Conservation (phyloP, 2,888 invertebrate species). For the Orchestes rusci region DNA sequence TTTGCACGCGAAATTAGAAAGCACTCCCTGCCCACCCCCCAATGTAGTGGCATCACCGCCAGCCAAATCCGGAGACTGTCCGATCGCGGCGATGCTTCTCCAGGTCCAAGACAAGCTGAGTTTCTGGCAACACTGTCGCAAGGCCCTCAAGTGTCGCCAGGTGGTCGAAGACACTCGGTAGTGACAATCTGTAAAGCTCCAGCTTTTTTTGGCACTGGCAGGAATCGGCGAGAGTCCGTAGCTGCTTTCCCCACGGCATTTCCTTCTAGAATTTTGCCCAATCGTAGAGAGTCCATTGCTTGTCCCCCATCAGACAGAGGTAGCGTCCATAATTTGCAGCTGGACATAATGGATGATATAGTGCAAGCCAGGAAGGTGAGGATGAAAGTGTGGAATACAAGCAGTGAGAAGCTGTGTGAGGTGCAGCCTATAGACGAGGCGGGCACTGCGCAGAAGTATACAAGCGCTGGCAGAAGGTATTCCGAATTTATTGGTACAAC, state of each 20-base stretch:
- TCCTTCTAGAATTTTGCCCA: constrained; percentile 40
- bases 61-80: constrained; percentile 79
- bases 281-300: constrained; percentile 34
- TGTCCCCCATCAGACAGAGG: constrained; percentile 61
- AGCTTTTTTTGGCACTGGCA: constrained; percentile 68
- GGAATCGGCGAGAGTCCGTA: constrained; percentile 73
- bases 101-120: constrained; percentile 71
- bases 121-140: constrained; percentile 76
- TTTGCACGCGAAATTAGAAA: constrained; percentile 68
- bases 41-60: constrained; percentile 79
- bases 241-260: constrained; percentile 63
- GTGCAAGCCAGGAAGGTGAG: constrained; percentile 74
- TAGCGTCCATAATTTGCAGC: constrained; percentile 77
- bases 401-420: constrained; percentile 69
- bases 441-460: constrained; percentile 52
- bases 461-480: constrained; percentile 53
- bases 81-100: constrained; percentile 65
- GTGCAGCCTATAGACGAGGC: constrained; percentile 71
- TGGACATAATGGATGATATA: constrained; percentile 86
- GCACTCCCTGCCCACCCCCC: constrained; percentile 76
- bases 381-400: constrained; percentile 79
- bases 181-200: constrained; percentile 79
- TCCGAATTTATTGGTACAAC: constrained; percentile 65
- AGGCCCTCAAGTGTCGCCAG: constrained; percentile 62
- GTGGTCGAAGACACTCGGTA: constrained; percentile 77